Evolutionary conservation across 1,140 invertebrate genomes (phyloP).

Genomic region (Cherax quadricarinatus): DNA sequence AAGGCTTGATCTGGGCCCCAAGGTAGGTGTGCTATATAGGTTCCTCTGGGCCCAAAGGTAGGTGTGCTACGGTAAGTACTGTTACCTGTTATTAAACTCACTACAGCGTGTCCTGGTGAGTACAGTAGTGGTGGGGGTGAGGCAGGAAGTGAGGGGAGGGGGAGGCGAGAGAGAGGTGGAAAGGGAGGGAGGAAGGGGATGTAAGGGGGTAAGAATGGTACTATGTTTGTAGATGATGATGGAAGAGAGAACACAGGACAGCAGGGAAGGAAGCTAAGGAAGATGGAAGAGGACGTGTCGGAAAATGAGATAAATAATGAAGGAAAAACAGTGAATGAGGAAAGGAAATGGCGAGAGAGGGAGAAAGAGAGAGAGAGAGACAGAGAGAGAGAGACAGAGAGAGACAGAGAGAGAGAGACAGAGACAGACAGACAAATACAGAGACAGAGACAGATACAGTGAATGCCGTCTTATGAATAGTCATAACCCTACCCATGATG

Average conservation of each 20-base stretch:
- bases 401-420: neutral
- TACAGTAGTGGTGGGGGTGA: neutral
- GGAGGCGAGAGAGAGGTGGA: neutral
- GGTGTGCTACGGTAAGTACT: neutral
- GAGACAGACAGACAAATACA: neutral
- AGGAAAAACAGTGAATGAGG: neutral
- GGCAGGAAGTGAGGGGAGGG: too few relatives aligned
- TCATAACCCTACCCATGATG: too few relatives aligned
- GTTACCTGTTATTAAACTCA: neutral
- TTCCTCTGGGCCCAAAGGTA: neutral
- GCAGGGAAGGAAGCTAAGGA: too few relatives aligned
- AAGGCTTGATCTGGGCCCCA: neutral
- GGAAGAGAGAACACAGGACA: too few relatives aligned
- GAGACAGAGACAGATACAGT: neutral
- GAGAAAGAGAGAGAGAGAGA: neutral
- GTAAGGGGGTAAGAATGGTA: too few relatives aligned
- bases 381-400: neutral
- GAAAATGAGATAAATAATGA: neutral
- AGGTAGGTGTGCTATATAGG: neutral
- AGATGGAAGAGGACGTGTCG: too few relatives aligned
- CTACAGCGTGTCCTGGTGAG: neutral
- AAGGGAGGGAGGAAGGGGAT: neutral
- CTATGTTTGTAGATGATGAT: too few relatives aligned
- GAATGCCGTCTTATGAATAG: too few relatives aligned
- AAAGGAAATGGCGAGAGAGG: neutral